Percentiles rank a stretch among this genome's conserved stretches.
These are phyloP conservation scores for Sturnira hondurensis DNA, from an alignment of 2,113 vertebrate species.

Conservation along the genomic window DNA sequence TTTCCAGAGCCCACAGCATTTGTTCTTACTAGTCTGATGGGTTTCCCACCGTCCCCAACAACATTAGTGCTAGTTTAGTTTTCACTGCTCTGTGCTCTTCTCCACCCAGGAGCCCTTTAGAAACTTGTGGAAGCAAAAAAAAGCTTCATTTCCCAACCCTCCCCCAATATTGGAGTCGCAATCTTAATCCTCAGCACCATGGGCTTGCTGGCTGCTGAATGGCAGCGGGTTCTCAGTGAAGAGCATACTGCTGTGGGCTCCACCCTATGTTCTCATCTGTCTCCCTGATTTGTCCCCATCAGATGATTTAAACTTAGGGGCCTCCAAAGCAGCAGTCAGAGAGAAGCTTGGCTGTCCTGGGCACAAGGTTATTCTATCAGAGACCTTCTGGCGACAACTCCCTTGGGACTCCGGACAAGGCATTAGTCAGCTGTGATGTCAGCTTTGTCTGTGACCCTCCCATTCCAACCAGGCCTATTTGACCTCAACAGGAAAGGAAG, in stretches of 20 bases:
- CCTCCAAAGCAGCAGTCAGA: background rate
- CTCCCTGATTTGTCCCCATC: background rate
- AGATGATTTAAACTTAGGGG: background rate
- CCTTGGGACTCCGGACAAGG: background rate
- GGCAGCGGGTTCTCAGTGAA: background rate
- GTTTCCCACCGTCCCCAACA: background rate
- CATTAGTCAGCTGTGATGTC: slow-evolving; percentile 58
- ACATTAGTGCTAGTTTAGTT: background rate
- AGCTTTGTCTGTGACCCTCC: slow-evolving; percentile 36
- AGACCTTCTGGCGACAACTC: slow-evolving; percentile 21
- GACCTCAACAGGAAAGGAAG: slow-evolving; percentile 70
- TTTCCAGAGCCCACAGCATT: background rate
- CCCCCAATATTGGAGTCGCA: background rate
- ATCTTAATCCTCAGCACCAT: background rate
- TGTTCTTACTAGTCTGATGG: background rate
- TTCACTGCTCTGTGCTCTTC: background rate
- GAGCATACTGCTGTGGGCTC: background rate
- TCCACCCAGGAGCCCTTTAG: background rate
- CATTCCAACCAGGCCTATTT: slow-evolving; percentile 2
- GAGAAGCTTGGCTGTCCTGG: background rate
- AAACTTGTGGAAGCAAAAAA: background rate
- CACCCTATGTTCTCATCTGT: background rate
- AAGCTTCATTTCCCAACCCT: background rate
- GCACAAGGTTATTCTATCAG: background rate
- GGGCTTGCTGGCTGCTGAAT: no score